phyloP scores from a whole-genome alignment of 2,797 vertebrate species.

The Glossophaga mutica region DNA sequence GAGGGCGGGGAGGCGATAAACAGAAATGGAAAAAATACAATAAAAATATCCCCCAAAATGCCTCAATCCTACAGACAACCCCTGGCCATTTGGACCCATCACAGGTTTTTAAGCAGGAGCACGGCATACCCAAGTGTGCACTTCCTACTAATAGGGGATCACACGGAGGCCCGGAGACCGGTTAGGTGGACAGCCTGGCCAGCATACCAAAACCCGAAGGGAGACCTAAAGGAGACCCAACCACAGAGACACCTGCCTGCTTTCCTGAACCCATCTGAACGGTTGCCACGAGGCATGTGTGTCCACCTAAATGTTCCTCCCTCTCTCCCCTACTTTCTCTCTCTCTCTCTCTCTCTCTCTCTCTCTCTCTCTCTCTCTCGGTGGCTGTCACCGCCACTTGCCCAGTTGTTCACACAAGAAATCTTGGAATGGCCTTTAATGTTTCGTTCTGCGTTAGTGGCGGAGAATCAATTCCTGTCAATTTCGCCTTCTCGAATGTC shows the following conservation, averaged over 20 bases:
- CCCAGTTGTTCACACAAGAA: not conserved
- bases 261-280: not conserved
- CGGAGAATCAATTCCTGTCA: not conserved
- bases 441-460: too few species aligned
- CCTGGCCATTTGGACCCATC: not conserved
- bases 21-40: not conserved
- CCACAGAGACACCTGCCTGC: not conserved
- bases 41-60: not conserved
- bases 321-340: not conserved
- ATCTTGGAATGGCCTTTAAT: not conserved
- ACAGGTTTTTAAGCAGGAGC: not conserved
- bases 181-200: not conserved
- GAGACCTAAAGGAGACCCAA: not conserved
- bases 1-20: too few species aligned
- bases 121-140: not conserved
- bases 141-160: not conserved
- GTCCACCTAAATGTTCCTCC: not conserved
- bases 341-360: too few species aligned
- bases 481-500: not conserved
- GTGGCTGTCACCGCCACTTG: not conserved
- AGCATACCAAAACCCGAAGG: not conserved
- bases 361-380: too few species aligned
- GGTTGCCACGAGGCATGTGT: not conserved
- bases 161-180: not conserved
- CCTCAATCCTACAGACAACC: not conserved